A percentile compares a stretch with the other conserved stretches of the same genome.
These are phyloP conservation scores for Limosa lapponica DNA, from an alignment of 2,797 vertebrate genomes.

Conservation along the genomic window DNA sequence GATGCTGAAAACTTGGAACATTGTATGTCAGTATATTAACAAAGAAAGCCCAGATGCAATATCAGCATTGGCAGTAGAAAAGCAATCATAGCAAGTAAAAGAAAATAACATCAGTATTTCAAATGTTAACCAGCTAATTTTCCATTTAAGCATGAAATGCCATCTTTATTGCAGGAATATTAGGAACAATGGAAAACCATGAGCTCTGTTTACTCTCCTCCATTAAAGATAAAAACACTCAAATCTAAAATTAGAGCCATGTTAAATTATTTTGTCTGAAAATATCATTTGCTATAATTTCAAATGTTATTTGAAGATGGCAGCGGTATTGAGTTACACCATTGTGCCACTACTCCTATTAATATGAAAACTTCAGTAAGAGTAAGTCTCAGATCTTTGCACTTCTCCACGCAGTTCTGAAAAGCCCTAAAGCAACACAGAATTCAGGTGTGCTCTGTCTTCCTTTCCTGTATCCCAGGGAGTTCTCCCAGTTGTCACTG, in stretches of 20 bases:
- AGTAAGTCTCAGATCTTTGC: background rate
- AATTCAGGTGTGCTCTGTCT: background rate
- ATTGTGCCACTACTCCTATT: background rate
- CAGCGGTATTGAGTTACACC: background rate
- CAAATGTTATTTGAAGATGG: background rate
- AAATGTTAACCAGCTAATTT: background rate
- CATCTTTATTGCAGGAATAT: background rate
- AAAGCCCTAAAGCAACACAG: background rate
- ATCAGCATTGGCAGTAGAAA: background rate
- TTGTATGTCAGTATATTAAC: background rate
- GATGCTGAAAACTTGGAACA: background rate
- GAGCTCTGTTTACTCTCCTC: background rate
- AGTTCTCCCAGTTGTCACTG: background rate
- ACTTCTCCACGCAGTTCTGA: background rate
- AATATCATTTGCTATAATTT: background rate
- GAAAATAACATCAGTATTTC: background rate
- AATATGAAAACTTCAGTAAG: background rate
- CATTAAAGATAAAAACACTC: background rate
- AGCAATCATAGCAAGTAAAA: background rate
- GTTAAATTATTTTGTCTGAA: background rate
- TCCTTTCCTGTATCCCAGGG: background rate
- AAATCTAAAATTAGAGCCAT: background rate
- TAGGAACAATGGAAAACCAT: background rate
- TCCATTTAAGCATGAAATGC: background rate
- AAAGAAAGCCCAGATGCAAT: background rate